Conservation (phyloP, 1,140 invertebrate species). For the Drosophila parvula region DNA sequence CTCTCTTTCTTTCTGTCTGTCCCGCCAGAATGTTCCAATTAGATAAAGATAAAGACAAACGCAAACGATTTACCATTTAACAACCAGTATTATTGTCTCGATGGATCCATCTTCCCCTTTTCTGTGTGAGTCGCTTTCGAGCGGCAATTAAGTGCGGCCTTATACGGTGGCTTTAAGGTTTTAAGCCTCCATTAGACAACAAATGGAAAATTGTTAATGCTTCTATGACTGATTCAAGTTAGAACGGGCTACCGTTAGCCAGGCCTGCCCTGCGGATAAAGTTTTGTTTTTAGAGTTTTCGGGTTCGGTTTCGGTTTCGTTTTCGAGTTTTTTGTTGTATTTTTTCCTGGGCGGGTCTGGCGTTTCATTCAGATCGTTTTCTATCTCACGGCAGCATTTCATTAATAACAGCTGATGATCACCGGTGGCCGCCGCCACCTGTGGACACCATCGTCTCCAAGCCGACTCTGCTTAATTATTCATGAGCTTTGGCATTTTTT, state of each 20-base stretch:
- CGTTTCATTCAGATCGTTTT: slow-evolving; percentile 46
- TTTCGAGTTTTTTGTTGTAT: too few species aligned
- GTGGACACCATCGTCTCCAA: background rate
- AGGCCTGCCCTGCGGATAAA: background rate
- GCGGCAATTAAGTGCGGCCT: slow-evolving; percentile 40
- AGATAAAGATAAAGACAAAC: slow-evolving; percentile 24
- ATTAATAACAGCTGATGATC: slow-evolving; percentile 55
- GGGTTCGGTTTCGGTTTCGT: background rate
- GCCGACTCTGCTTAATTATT: slow-evolving; percentile 59
- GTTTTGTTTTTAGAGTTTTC: background rate
- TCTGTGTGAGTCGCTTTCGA: slow-evolving; percentile 6
- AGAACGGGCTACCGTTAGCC: slow-evolving; percentile 74
- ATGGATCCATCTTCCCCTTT: background rate
- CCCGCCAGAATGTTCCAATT: slow-evolving; percentile 42
- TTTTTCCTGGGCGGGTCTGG: slow-evolving; percentile 2
- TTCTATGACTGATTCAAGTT: slow-evolving; percentile 57
- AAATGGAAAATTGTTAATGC: slow-evolving; percentile 18
- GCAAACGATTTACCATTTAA: slow-evolving; percentile 32
- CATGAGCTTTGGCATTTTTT: slow-evolving; percentile 58
- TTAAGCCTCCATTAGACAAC: slow-evolving; percentile 25
- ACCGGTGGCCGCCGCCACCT: slow-evolving; percentile 13
- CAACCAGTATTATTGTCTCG: slow-evolving; percentile 14
- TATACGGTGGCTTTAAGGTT: slow-evolving; percentile 14
- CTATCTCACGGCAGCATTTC: slow-evolving; percentile 45
- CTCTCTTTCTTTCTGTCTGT: background rate